Conservation (phyloP, 2,113 vertebrate species). For the Electrona antarctica region DNA sequence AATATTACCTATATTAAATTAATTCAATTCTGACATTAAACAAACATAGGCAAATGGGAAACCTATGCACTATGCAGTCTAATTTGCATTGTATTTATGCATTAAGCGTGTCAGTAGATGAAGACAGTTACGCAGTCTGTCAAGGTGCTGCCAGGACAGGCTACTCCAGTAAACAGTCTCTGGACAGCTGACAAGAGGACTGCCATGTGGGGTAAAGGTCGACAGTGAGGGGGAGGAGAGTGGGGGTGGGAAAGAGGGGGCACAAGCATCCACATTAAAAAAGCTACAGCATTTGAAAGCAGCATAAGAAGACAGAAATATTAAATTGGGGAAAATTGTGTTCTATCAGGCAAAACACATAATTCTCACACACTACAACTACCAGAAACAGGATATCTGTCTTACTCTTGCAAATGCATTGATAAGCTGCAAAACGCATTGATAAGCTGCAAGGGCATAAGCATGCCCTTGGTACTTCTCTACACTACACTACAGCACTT, state of each 20-base stretch:
- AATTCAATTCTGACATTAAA: neutral
- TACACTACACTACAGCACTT: too few species aligned
- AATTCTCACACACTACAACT: neutral
- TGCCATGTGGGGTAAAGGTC: slow-evolving; percentile 71
- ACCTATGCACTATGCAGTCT: neutral
- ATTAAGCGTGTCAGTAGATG: neutral
- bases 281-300: neutral
- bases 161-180: slow-evolving; percentile 46
- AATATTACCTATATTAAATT: neutral
- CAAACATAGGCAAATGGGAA: neutral
- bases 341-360: neutral
- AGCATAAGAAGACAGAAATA: neutral
- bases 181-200: slow-evolving; percentile 60
- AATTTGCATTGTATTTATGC: neutral
- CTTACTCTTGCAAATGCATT: too few species aligned
- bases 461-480: too few species aligned
- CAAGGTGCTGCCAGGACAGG: neutral
- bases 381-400: too few species aligned
- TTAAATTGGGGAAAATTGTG: neutral
- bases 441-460: too few species aligned
- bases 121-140: neutral
- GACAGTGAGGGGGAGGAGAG: slow-evolving; percentile 27
- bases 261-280: slow-evolving; percentile 22
- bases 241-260: neutral
- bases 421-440: too few species aligned